A percentile compares a stretch with the other conserved stretches of the same genome.
Conservation (phyloP, 2,113 vertebrate species). For the Oreocharis arfaki region DNA sequence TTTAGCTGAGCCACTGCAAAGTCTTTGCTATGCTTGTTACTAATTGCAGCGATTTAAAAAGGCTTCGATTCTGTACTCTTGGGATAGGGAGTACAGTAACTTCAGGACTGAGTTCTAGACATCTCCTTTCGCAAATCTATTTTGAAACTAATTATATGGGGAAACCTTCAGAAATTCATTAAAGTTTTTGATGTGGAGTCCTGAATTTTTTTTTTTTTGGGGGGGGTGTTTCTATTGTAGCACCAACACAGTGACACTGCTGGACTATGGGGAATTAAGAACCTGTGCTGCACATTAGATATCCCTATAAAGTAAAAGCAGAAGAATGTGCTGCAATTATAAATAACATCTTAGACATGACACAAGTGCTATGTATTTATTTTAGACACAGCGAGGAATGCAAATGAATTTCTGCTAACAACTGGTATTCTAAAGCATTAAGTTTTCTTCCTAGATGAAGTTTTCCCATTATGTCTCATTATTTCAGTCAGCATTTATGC, state of each 20-base stretch:
- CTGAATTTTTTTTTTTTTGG: not conserved
- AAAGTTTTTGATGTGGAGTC: not conserved
- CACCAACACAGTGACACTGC: not conserved
- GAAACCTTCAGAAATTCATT: not conserved
- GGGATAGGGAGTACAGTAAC: not conserved
- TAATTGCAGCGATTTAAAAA: not conserved
- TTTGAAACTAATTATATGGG: not conserved
- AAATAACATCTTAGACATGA: not conserved
- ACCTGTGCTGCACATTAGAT: not conserved
- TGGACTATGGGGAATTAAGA: not conserved
- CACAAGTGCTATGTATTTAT: not conserved
- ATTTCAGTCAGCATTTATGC: constrained; percentile 20
- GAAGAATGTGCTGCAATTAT: not conserved
- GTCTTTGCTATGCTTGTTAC: not conserved
- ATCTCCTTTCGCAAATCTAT: not conserved
- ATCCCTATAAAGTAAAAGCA: not conserved
- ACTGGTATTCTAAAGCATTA: not conserved
- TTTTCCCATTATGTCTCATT: constrained; percentile 27
- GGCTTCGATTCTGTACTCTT: not conserved
- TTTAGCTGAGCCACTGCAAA: not conserved
- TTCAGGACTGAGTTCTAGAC: not conserved
- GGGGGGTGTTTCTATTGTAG: not conserved
- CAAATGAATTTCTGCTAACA: not conserved
- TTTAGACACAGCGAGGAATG: not conserved
- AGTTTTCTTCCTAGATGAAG: not conserved